phyloP scores from a whole-genome alignment of 2,797 vertebrate species.

The Steatocranus sp. region DNA sequence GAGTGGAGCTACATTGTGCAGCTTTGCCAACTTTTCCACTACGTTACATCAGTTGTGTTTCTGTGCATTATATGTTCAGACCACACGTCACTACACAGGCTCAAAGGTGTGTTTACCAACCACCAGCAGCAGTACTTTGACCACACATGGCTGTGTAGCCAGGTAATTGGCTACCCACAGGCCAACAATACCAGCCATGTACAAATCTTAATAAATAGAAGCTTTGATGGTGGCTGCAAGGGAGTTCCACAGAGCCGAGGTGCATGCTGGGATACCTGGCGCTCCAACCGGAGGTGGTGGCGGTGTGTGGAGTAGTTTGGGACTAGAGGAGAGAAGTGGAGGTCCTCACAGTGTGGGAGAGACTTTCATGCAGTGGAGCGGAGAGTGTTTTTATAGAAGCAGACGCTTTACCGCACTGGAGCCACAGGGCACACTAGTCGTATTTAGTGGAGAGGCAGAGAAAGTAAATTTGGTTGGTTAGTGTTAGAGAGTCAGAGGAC shows the following conservation, averaged over 20 bases:
- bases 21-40: background rate
- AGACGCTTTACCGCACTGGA: constrained; percentile 69
- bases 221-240: constrained; percentile 73
- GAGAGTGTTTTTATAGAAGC: constrained; percentile 73
- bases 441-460: constrained; percentile 51
- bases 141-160: constrained; percentile 59
- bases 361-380: background rate
- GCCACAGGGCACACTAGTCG: constrained; percentile 67
- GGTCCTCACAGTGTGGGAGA: constrained; percentile 44
- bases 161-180: constrained; percentile 19
- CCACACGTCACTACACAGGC: constrained; percentile 32
- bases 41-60: constrained; percentile 29
- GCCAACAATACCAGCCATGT: constrained; percentile 71
- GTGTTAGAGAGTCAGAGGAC: constrained; percentile 22
- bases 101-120: constrained; percentile 53
- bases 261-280: constrained; percentile 75
- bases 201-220: constrained; percentile 66
- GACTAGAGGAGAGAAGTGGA: constrained; percentile 42
- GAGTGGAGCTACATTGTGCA: background rate
- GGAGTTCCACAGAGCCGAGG: constrained; percentile 64
- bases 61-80: constrained; percentile 21
- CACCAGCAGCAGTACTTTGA: constrained; percentile 44
- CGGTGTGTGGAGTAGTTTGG: constrained; percentile 37
- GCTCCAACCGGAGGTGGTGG: constrained; percentile 54
- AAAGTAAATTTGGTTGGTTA: constrained; percentile 25